Evolutionary conservation across 2,888 invertebrate species (phyloP), one percentile per base, ranked within the genome.

Genomic region (Euzetes globulus): DNA sequence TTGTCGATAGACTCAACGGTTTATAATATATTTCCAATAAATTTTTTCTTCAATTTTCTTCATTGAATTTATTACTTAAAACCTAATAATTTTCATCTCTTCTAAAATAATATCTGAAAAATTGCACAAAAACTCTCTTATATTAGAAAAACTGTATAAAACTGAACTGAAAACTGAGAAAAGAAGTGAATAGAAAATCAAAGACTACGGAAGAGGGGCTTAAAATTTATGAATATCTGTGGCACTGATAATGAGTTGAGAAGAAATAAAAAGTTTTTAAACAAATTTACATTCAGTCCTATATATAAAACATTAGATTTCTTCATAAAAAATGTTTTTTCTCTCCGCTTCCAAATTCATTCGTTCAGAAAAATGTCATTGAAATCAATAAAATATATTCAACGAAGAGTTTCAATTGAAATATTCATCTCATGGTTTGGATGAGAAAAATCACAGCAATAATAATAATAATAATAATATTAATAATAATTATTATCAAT

Each of bases 381-480:
- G n/a, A 50, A 50, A 50, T 52, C 52, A 41, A 41, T 41, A 41
- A 41, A 41, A 41, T 6, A 33, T 33, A 41, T 41, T 52, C n/a
- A 19, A 52, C 13, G n/a, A 52, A 52, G n/a, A 52, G 6, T 6
- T 11, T 9, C 11, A 41, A 41, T 41, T 13, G 9, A 41, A 41
- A 13, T 41, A 41, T 41, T 41, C 41, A 27, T 27, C 27, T 3
- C 13, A 7, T 65, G 33, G 33, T 37, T 29, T 37, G 25, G 22
- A n/a, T 29, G 19, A 33, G 50, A 65, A 13, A 17, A 65, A 65
- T 65, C 63, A 65, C 63, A 65, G 63, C 37, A 65, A 65, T 33
- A 65, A 65, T 65, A 33, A 65, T 33, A 22, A 65, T 37, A 58
- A 19, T 58, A 58, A 52, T 52, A 52, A 17, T 50, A 17, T 50